Conservation (phyloP, 2,113 vertebrate genomes). For the Gambusia affinis region DNA sequence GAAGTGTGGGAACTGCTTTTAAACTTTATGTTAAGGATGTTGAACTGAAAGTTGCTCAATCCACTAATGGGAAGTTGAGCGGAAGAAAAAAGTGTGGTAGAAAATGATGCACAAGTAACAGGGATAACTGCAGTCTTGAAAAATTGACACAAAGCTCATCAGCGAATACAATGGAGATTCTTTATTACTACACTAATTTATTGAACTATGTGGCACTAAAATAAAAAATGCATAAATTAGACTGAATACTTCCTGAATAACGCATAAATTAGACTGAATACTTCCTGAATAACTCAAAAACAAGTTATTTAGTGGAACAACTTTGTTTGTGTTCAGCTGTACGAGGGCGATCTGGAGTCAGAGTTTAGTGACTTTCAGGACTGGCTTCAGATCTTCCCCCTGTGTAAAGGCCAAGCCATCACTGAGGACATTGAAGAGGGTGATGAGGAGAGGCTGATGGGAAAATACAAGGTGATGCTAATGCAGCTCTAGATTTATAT, state of each 20-base stretch:
- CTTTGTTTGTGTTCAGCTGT: conserved; percentile 82
- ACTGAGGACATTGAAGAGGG: conserved; percentile 85
- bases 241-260: background rate
- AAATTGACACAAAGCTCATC: background rate
- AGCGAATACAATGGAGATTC: background rate
- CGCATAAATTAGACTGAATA: background rate
- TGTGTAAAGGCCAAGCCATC: conserved; percentile 84
- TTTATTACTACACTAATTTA: background rate
- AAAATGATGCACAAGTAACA: background rate
- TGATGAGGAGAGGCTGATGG: conserved; percentile 84
- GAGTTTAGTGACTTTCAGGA: conserved; percentile 92
- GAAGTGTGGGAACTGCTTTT: background rate
- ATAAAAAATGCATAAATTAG: background rate
- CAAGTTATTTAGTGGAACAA: background rate
- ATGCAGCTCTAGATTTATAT: background rate
- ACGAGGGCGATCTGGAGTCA: conserved; percentile 86
- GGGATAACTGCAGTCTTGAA: background rate
- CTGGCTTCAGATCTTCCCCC: conserved; percentile 88
- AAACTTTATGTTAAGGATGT: background rate
- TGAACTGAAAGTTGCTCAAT: background rate
- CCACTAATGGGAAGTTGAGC: no score
- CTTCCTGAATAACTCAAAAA: background rate
- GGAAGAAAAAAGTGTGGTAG: background rate
- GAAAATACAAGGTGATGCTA: conserved; percentile 90
- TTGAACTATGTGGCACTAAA: background rate